Evolutionary conservation across 1,140 invertebrate species (phyloP), one percentile per base, ranked within the genome.

Genomic region (Leptinotarsa defecta): DNA sequence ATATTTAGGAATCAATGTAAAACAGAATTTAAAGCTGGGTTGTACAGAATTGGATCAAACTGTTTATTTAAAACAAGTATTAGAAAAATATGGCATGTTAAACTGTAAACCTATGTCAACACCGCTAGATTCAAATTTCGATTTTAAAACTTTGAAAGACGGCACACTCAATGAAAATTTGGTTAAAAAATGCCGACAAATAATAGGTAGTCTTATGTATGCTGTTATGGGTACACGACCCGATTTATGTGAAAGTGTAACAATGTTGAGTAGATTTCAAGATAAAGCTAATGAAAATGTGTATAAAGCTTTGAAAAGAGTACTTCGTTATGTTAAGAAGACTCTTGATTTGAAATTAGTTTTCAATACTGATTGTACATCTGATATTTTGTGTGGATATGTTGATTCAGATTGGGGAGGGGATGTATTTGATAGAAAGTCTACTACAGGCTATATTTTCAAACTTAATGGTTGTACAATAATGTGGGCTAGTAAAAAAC

Each of bases 391-490:
- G 13, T 34, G n/a, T 22, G 73, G 73, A 83, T 87, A 78, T 81
- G 84, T 83, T 13, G 86, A 87, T 79, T 79, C 86, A 5, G 84
- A 88, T 78, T 87, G 85, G 84, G 86, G 77, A 22, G 81, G 76
- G 8, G 79, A 85, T 63, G 76, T 6, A 8, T 19, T 75, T 15
- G 83, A 86, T 49, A 79, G 85, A 65, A 86, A 83, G 77, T 87
- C 85, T 27, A 87, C 83, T 34, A 83, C 82, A 19, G 85, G 85
- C 6, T 86, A 79, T 73, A 69, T 82, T 34, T 85, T 86, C 77
- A 78, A 79, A 76, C 27, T 81, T 15, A 64, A 75, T 74, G 71
- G 75, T 22, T 57, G 57, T 74, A 71, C 74, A n/a, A 71, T 81
- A 57, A 43, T 11, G 61, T 81, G 80, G 80, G 22, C 13, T 6